A percentile compares a stretch with the other conserved stretches of the same genome.
phyloP scores from a whole-genome alignment of 2,113 vertebrate genomes.

The Rhinopomastus cyanomelas region DNA sequence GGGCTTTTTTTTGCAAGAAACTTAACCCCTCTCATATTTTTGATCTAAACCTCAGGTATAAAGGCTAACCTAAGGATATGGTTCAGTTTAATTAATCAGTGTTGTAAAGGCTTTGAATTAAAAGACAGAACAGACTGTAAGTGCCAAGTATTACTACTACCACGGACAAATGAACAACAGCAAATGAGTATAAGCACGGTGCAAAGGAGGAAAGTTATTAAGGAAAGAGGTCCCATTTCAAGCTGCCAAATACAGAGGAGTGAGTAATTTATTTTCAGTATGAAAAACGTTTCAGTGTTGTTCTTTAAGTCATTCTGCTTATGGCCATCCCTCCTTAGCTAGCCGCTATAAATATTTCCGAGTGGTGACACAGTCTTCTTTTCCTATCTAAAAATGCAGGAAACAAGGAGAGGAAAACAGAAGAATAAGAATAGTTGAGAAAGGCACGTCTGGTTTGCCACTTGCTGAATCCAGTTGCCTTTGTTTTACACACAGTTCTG shows the following conservation, averaged over 20 bases:
- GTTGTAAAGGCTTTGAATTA: conserved; percentile 23
- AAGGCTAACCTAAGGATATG: not conserved
- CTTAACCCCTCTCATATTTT: not conserved
- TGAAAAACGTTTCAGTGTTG: conserved; percentile 63
- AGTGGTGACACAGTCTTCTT: conserved; percentile 5
- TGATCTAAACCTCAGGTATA: not conserved
- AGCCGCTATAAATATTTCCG: conserved; percentile 48
- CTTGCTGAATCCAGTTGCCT: not conserved
- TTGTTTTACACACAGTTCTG: not conserved
- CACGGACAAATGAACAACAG: conserved; percentile 44
- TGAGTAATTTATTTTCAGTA: conserved; percentile 67
- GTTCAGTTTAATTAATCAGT: conserved; percentile 14
- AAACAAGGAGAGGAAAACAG: conserved; percentile 5
- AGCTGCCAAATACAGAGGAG: conserved; percentile 62
- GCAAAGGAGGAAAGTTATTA: conserved; percentile 64
- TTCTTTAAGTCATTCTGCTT: conserved; percentile 60
- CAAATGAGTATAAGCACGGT: conserved; percentile 21
- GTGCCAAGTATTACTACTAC: conserved; percentile 43
- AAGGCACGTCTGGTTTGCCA: conserved; percentile 30
- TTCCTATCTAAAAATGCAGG: conserved; percentile 18
- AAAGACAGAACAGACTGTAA: not conserved
- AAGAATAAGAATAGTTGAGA: conserved; percentile 38
- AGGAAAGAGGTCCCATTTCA: conserved; percentile 64
- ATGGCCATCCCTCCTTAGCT: conserved; percentile 55
- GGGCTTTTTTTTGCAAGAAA: not conserved